phyloP scores from a whole-genome alignment of 2,113 vertebrate species.

The Alexandromys fortis region DNA sequence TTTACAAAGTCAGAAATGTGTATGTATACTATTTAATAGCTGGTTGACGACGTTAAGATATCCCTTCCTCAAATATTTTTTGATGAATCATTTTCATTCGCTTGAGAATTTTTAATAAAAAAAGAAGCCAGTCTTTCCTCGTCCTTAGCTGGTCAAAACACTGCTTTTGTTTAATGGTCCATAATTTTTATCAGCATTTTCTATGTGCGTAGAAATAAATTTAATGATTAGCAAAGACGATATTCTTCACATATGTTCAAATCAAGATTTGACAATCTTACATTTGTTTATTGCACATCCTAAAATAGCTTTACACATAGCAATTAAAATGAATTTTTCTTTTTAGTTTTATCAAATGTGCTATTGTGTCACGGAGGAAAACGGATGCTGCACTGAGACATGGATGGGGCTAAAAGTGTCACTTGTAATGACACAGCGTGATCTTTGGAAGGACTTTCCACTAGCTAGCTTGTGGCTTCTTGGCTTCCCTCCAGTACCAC shows the following conservation, averaged over 20 bases:
- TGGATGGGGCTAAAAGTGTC: background rate
- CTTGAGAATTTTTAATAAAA: constrained; percentile 7
- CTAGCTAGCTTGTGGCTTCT: background rate
- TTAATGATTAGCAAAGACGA: constrained; percentile 50
- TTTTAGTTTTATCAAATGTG: constrained; percentile 9
- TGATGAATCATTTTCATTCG: background rate
- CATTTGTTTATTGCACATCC: constrained; percentile 47
- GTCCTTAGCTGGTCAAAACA: background rate
- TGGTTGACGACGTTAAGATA: background rate
- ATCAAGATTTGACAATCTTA: constrained; percentile 29
- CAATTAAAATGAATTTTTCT: background rate
- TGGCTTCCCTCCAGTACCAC: background rate
- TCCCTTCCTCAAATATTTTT: background rate
- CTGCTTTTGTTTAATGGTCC: constrained; percentile 9
- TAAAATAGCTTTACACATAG: constrained; percentile 21
- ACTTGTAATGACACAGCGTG: background rate
- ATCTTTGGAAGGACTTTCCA: background rate
- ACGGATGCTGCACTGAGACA: background rate
- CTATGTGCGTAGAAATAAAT: constrained; percentile 29
- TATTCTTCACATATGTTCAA: constrained; percentile 23
- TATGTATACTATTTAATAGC: background rate
- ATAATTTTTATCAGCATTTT: constrained; percentile 52
- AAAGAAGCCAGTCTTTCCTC: constrained; percentile 2
- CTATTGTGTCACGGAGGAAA: background rate
- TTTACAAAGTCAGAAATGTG: background rate